phyloP scores from a whole-genome alignment of 2,888 invertebrate species.

The Lysandra bellargus region DNA sequence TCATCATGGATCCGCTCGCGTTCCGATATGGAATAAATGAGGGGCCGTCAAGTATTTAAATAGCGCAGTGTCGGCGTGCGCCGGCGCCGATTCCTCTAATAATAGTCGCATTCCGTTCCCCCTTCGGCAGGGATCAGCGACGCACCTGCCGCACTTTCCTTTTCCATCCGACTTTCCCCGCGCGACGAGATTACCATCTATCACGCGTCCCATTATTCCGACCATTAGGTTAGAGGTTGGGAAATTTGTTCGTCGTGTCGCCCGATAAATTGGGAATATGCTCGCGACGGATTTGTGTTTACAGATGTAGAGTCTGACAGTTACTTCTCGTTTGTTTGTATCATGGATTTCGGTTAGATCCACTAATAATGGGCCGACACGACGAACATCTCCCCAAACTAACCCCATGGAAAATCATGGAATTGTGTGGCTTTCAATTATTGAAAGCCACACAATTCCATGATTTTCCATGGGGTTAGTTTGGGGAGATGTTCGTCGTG shows the following conservation, averaged over 20 bases:
- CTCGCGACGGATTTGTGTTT: conserved; percentile 32
- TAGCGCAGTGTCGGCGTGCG: conserved; percentile 54
- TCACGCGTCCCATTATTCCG: conserved; percentile 44
- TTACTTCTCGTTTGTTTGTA: background rate
- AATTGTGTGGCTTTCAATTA: no score
- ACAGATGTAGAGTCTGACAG: background rate
- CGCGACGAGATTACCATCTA: conserved; percentile 43
- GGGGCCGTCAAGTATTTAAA: conserved; percentile 41
- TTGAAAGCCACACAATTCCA: no score
- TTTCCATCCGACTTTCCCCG: conserved; percentile 66
- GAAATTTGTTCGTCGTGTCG: conserved; percentile 34
- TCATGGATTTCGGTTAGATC: background rate
- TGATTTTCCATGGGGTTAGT: background rate
- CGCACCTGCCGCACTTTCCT: conserved; percentile 73
- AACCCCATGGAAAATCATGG: no score
- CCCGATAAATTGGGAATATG: conserved; percentile 4
- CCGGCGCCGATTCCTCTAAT: conserved; percentile 71
- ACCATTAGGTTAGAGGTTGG: conserved; percentile 42
- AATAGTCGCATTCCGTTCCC: conserved; percentile 72
- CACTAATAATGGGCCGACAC: background rate
- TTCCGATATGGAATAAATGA: conserved; percentile 42
- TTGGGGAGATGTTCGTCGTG: background rate
- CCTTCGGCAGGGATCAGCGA: conserved; percentile 55
- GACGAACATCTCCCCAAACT: background rate
- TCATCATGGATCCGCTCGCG: conserved; percentile 24